Evolutionary conservation across 2,797 vertebrate species (phyloP), one percentile per base, ranked within the genome.

Genomic region (Periophthalmus magnuspinnatus): DNA sequence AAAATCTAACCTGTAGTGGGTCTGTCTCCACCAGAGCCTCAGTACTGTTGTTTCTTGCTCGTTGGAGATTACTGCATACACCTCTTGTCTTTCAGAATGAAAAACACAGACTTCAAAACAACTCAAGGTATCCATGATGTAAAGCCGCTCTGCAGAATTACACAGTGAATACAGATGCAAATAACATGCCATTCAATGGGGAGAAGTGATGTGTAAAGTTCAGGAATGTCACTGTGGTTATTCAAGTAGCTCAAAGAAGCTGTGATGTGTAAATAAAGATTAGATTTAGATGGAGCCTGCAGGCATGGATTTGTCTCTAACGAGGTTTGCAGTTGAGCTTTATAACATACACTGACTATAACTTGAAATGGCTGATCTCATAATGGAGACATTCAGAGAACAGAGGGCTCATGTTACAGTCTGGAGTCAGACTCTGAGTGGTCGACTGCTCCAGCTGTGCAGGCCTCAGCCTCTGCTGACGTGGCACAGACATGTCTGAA

Each of bases 1-100:
- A 7, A 57, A n/a, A 50, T 28, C 5, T 70, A n/a, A 75, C 50
- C 38, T 34, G 22, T 56, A 21, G 14, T 56, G 9, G 32, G 17
- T n/a, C 36, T 81, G 66, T 69, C 70, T 78, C 72, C 52, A 41
- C 70, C 50, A 81, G 83, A 82, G 79, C 76, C 21, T 80, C 60
- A 76, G 65, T 73, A 72, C 70, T 85, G 83, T 84, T 75, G 72
- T 71, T 87, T 83, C 56, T 78, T 89, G 73, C 84, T 91, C 83
- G 91, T 63, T 91, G 84, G 89, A 90, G 90, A 93, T 94, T 93
- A 92, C 86, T 89, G 87, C 87, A 79, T 92, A 84, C 93, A 91
- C 93, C 89, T 97, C 91, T 98, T 98, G 93, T 97, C 94, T 98
- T 99, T 96, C 96, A 98, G 96, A 98, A 95, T 95, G 96, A 97